Evolutionary conservation across 2,888 invertebrate species (phyloP), one percentile per base, ranked within the genome.

Genomic region (Macrophya alboannulata): DNA sequence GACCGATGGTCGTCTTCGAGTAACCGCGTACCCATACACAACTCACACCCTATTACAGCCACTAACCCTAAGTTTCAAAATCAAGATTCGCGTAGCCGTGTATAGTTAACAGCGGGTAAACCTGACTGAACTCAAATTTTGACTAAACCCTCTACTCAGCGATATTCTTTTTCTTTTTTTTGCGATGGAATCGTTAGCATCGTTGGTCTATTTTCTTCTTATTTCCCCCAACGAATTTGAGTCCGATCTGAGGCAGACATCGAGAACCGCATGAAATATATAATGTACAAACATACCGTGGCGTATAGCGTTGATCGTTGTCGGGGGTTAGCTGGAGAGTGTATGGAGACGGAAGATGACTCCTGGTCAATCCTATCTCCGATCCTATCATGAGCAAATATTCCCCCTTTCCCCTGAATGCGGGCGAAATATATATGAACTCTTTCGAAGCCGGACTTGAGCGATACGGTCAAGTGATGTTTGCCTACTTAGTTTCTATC

Each of bases 321-420:
- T 77, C 76, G 51, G 76, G 76, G 76, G 37, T 25, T 62, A n/a
- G 81, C 43, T 21, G 12, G 43, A 59, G 9, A 45, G 40, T 82
- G 82, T 65, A 65, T 82, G 48, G 68, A 48, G 68, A 31, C 17
- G 48, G 62, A 48, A 83, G 71, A 83, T 68, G 90, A 88, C 87
- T 86, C 87, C 87, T 87, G 89, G 88, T 90, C 90, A 93, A 93
- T 93, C 90, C 89, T 93, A 93, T 93, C 93, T 91, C 87, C 87
- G 91, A 92, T 93, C 90, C 89, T 91, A 92, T 92, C 92, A 86
- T 87, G 45, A 86, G 89, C 91, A 92, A 93, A 93, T 93, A 92
- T 90, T 87, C 88, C 87, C 81, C 15, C 31, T 12, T 31, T 3
- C 21, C 65, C 17, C 5, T 81, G 81, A 81, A 71, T 31, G 45